Base-by-base conservation (phyloP, 2,113 vertebrate species). In the Gavia stellata region DNA sequence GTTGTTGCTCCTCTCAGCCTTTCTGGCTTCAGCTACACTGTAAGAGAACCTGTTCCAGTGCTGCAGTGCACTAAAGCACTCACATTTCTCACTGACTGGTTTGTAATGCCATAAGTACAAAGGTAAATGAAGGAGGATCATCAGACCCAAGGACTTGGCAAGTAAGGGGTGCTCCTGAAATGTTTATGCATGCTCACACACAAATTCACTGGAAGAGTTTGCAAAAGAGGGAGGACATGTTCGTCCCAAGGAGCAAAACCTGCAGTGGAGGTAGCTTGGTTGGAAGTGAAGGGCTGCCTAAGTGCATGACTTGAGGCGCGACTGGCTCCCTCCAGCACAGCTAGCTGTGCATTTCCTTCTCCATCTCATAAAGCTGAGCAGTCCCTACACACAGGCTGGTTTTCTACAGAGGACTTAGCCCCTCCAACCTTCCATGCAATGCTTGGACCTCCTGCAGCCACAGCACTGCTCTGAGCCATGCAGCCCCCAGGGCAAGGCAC, bases 291-390 rank as follows among this genome's bases (percentile, higher is more conserved):
- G 56, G 49, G 52, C 53, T 91, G 83, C 40, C 44, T 31, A 28
- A 24, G 40, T 2, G 1, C 4, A 1, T 0, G 7, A 33, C 23
- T 45, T 25, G 11, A 16, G 31, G 24, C 66, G 56, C 1, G 0
- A 11, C 9, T 34, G 62, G 67, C 29, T 49, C 38, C 42, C 67
- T 36, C 44, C 44, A n/a, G 24, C 58, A 26, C 56, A 56, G 14
- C 9, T 80, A 62, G 45, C 55, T 45, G 14, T 28, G 33, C 42
- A 4, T 50, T 82, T 62, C 36, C 50, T 38, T 58, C 29, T 81
- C 52, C 19, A 8, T 44, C 24, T 66, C 28, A 1, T 10, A 3
- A 24, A 24, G 31, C 52, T 82, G 52, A 92, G 16, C 50, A 36
- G 18, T 8, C 34, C 55, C 40, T 71, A 18, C 52, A 10, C 26